Conservation (phyloP, 2,797 vertebrate genomes). For the Yasuhikotakia modesta region DNA sequence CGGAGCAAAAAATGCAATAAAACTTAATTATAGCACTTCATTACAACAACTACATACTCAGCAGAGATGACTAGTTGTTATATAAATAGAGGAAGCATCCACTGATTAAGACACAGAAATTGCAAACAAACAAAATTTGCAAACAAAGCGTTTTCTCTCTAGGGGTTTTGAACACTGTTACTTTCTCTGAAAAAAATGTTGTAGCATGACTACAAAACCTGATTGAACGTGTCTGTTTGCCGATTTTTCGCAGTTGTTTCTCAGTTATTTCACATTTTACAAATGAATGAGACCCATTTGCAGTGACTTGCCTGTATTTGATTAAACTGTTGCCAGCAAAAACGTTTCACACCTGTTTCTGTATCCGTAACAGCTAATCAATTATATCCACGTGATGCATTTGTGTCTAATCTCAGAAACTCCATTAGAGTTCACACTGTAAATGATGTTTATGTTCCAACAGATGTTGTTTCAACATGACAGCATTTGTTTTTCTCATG, state of each 20-base stretch:
- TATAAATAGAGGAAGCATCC: no score
- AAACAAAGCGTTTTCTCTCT: no score
- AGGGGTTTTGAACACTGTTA: no score
- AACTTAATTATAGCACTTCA: no score
- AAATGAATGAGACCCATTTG: slow-evolving; percentile 7
- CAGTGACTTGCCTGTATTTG: slow-evolving; percentile 1
- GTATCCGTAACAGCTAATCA: slow-evolving; percentile 23
- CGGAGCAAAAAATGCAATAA: no score
- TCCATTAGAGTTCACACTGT: neutral
- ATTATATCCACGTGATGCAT: slow-evolving; percentile 37
- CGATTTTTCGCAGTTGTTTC: neutral
- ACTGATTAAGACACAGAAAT: no score
- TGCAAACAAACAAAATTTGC: no score
- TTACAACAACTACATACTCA: no score
- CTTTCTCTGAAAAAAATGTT: no score
- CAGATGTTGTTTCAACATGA: slow-evolving; percentile 21
- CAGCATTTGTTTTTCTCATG: neutral
- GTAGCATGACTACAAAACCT: no score
- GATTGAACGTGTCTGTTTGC: no score
- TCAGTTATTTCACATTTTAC: neutral
- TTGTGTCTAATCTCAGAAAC: slow-evolving; percentile 27
- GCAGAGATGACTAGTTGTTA: no score
- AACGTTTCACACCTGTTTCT: slow-evolving; percentile 15
- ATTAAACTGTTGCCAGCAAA: slow-evolving; percentile 24
- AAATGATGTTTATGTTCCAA: slow-evolving; percentile 6